A percentile compares a stretch with the other conserved stretches of the same genome.
Conservation (phyloP, 2,888 invertebrate genomes). For the Cordilura impudica region DNA sequence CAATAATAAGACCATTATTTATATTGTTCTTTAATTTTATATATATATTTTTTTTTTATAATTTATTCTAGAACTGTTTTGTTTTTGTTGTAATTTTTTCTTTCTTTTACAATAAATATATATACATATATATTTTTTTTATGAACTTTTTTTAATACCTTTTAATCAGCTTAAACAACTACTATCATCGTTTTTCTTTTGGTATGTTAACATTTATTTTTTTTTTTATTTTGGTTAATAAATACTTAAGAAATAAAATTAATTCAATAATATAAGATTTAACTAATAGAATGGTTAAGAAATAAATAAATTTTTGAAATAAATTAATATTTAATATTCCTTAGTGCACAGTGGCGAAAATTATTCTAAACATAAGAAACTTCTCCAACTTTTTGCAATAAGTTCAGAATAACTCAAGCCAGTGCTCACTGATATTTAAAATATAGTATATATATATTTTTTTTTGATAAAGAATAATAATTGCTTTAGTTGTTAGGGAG, state of each 20-base stretch:
- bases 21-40: conserved; percentile 2
- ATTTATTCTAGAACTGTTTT: conserved; percentile 41
- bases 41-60: conserved; percentile 24
- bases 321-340: neutral
- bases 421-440: too few species aligned
- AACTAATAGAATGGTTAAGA: neutral
- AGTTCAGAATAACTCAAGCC: too few species aligned
- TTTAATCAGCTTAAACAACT: conserved; percentile 49
- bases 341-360: too few species aligned
- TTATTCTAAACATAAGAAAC: too few species aligned
- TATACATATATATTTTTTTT: conserved; percentile 1
- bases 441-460: too few species aligned
- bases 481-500: neutral
- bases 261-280: neutral
- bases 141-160: conserved; percentile 47
- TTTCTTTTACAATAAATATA: conserved; percentile 41
- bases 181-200: conserved; percentile 24
- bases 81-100: conserved; percentile 1
- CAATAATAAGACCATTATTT: conserved; percentile 1
- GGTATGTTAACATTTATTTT: neutral
- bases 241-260: conserved; percentile 11
- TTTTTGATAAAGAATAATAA: neutral
- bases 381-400: too few species aligned
- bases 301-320: neutral
- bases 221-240: conserved; percentile 24